Percentiles rank a stretch among this genome's conserved stretches.
phyloP scores from a whole-genome alignment of 2,113 vertebrate genomes.

The Eptesicus fuscus region DNA sequence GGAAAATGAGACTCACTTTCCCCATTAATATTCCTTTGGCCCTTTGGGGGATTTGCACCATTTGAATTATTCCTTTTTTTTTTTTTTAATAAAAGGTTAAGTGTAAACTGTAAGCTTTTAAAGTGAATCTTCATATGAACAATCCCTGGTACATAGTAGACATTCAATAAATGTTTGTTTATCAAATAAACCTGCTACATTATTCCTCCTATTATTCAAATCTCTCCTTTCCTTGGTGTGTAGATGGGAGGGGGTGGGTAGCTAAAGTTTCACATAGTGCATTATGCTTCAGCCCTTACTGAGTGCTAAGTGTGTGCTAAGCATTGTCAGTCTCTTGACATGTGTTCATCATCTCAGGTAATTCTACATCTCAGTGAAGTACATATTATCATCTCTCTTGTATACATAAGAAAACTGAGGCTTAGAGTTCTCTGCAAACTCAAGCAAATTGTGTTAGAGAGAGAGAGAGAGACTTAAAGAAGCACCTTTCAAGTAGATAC shows the following conservation, averaged over 20 bases:
- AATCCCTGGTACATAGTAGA: not conserved
- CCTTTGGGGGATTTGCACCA: not conserved
- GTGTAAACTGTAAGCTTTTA: not conserved
- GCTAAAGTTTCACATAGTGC: not conserved
- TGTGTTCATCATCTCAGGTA: not conserved
- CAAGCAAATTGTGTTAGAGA: not conserved
- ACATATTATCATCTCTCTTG: not conserved
- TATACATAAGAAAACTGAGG: not conserved
- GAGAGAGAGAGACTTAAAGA: not conserved
- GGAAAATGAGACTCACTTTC: not conserved
- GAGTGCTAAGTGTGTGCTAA: not conserved
- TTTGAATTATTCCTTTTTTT: not conserved
- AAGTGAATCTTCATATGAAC: not conserved
- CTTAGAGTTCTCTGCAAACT: not conserved
- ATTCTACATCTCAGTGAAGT: not conserved
- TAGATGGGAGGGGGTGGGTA: rapidly evolving
- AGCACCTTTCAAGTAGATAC: not conserved
- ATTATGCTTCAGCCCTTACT: not conserved
- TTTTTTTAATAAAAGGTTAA: not conserved
- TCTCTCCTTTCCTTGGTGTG: not conserved
- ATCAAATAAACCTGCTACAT: not conserved
- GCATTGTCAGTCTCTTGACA: not conserved
- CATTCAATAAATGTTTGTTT: not conserved
- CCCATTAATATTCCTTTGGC: not conserved
- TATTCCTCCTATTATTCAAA: not conserved